Conservation (phyloP, 2,113 vertebrate genomes). For the Okapia johnstoni region DNA sequence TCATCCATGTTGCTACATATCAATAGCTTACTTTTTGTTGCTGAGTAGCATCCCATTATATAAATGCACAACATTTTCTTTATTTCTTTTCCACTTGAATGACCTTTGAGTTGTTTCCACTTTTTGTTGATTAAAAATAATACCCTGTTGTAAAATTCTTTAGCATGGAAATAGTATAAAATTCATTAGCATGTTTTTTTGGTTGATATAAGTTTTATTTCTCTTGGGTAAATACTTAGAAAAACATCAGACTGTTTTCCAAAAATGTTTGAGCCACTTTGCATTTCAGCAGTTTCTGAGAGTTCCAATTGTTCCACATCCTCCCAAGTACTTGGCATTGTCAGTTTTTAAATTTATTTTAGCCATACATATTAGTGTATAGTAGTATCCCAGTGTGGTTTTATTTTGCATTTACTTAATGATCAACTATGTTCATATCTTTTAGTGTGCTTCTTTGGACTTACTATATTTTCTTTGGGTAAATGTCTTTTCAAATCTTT, state of each 20-base stretch:
- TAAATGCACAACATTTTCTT: neutral
- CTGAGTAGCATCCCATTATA: neutral
- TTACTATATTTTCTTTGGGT: neutral
- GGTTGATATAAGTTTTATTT: neutral
- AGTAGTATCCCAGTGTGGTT: neutral
- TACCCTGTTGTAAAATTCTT: neutral
- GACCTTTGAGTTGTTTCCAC: neutral
- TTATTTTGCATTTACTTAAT: neutral
- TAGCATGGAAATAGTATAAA: neutral
- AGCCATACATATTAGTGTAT: neutral
- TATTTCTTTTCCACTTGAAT: neutral
- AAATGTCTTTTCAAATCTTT: neutral
- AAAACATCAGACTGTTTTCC: neutral
- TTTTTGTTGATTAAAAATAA: neutral
- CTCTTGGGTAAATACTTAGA: neutral
- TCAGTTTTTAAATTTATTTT: neutral
- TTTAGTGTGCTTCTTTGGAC: neutral
- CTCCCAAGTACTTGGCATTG: neutral
- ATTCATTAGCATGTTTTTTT: neutral
- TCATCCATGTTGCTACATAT: neutral
- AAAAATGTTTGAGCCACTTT: neutral
- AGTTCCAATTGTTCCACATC: neutral
- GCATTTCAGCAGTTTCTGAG: neutral
- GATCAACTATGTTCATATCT: neutral
- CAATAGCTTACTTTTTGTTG: neutral